Evolutionary conservation across 2,797 vertebrate species (phyloP), one percentile per base, ranked within the genome.

Genomic region (Muraenolepis orangiensis): DNA sequence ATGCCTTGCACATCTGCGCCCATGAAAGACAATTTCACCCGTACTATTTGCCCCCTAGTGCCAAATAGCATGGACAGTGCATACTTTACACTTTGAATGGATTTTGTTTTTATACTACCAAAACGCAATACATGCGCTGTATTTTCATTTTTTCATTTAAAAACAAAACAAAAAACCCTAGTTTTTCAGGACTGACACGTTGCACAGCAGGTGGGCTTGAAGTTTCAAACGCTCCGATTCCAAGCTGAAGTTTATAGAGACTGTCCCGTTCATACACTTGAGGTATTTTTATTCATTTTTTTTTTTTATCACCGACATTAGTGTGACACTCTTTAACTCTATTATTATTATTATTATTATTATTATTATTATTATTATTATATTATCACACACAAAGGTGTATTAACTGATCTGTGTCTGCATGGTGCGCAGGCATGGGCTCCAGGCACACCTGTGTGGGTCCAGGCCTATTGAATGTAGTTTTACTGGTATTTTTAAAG

Each of bases 11-110:
- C 68, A 90, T 94, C 80, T 99, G 96, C 86, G 84, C 93, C 76
- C 90, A 90, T 0, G 97, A 99, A 88, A 95, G 97, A 89, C 95
- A 93, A 20, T 98, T 99, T 80, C 96, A 96, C 83, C 95, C 95
- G 68, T 99, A 99, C 90, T 99, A 97, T 80, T 88, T 91, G 76
- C 79, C 78, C 70, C 85, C 87, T 13, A 66, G 16, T 7, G 32
- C 75, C 70, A 84, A 87, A 72, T 85, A 87, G 80, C 80, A 32
- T 70, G n/a, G n/a, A 75, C 75, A 26, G 67, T 23, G 38, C 57
- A 34, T n/a, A 2, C 80, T 75, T n/a, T 30, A n/a, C 0, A 23
- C 23, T 68, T 11, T 31, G n/a, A n/a, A 29, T 30, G 66, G 67
- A 80, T n/a, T n/a, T n/a, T 28, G 28, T 66, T 66, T 66, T 66